Base-by-base conservation (phyloP, 2,888 invertebrate species). In the Abrostola triplasia region DNA sequence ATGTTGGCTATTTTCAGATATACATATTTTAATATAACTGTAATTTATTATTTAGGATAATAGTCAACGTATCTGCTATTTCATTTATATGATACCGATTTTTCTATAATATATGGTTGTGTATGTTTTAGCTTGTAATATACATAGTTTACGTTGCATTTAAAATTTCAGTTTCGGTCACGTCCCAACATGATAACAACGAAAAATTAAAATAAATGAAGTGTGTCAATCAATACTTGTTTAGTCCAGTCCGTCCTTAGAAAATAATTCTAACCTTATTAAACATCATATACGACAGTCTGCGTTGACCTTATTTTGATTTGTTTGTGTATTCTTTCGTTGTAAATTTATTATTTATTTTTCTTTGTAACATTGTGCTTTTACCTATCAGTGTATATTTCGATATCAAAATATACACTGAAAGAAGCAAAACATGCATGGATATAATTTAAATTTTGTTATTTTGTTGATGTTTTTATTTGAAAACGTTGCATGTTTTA, bases 241-340 rank as follows among this genome's bases (percentile, higher is more conserved):
- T 89, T 88, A 85, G 84, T 89, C 87, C 79, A 88, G 85, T 93
- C 93, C 93, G 93, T 93, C 93, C 93, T 89, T 90, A 87, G 84
- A 72, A 81, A 83, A 79, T 87, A 87, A 76, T 77, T 71, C 70
- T 75, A 52, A 60, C 62, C 73, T 59, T 59, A 61, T 60, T 59
- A 40, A 66, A 59, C 53, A 57, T 59, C 36, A 10, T 24, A 24
- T 24, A 24, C 1, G 24, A 40, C 56, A 58, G 53, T 35, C 49
- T 49, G 13, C 51, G 53, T 53, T 60, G 44, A 48, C 58, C 38
- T 48, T 55, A 52, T 35, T 48, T 55, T 53, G 58, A 36, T 41
- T 59, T 64, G 7, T 36, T 47, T 36, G 13, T 12, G 8, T 24
- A 24, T 51, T n/a, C 6, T 57, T 41, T 49, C 6, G 2, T 58